Percentiles rank a stretch among this genome's conserved stretches.
Conservation (phyloP, 2,113 vertebrate species). For the Nanorana parkeri region DNA sequence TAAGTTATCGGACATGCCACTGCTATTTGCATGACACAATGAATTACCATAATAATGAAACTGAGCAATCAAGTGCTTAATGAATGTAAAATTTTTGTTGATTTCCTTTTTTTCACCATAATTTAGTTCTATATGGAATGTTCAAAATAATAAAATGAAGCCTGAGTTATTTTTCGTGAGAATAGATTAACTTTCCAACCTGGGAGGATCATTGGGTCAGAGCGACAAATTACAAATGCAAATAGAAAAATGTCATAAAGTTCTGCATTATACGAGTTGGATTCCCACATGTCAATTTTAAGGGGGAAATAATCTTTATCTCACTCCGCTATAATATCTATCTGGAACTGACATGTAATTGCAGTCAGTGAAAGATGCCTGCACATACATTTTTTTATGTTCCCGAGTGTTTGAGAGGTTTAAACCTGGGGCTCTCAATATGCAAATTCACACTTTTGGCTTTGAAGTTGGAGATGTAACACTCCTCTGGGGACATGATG, state of each 20-base stretch:
- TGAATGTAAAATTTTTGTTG: conserved; percentile 56
- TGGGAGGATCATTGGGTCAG: conserved; percentile 31
- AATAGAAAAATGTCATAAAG: neutral
- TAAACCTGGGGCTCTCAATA: too few relatives aligned
- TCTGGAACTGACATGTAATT: too few relatives aligned
- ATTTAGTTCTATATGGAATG: conserved; percentile 48
- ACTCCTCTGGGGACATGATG: too few relatives aligned
- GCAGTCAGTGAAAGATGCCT: too few relatives aligned
- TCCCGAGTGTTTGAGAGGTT: too few relatives aligned
- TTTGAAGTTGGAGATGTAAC: too few relatives aligned
- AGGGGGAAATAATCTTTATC: neutral
- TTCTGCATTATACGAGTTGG: neutral
- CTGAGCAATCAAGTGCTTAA: conserved; percentile 56
- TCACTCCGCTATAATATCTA: too few relatives aligned
- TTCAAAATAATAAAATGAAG: conserved; percentile 53
- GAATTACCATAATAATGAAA: conserved; percentile 58
- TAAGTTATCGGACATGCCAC: conserved; percentile 51
- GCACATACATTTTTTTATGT: too few relatives aligned
- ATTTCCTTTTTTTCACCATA: conserved; percentile 41
- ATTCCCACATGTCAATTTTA: neutral
- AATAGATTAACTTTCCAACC: conserved; percentile 34
- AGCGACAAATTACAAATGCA: conserved; percentile 6
- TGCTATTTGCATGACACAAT: conserved; percentile 54
- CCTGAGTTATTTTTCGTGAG: conserved; percentile 11
- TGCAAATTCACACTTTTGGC: too few relatives aligned